Base-by-base conservation (phyloP, 1,140 invertebrate species). In the Melitaea cinxia region DNA sequence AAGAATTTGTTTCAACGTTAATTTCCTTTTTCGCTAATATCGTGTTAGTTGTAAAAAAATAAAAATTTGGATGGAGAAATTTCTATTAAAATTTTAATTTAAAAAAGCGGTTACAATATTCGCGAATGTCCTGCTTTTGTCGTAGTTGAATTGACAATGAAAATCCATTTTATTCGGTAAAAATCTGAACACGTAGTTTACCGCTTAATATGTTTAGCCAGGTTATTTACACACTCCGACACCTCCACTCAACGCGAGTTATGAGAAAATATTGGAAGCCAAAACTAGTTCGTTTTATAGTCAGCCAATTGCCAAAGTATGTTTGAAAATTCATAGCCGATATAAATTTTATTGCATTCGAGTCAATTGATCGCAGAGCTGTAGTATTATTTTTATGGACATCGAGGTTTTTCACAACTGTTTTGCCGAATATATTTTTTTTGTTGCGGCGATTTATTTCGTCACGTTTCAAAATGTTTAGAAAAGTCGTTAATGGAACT, bases 261-360 rank as follows among this genome's bases (percentile, higher is more conserved):
- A 47, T 47, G 19, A 50, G 47, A 60, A 60, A 60, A 63, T 60
- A 60, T 60, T 35, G 15, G 28, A 14, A 50, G 39, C 52, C 50
- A 60, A 66, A 66, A 60, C 57, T 54, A 53, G 42, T 57, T 60
- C 30, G 14, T 2, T 58, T 53, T 58, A 53, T 54, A 45, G 26
- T 28, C 37, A 54, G 28, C 39, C 56, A 66, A 60, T 66, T 26
- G 50, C 24, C 39, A 66, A 47, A 66, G 28, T 57, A 65, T 42
- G 54, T 66, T 63, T 60, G 52, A 55, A 60, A 60, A 66, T 65
- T 65, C 61, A 65, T 66, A 60, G 57, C 28, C 50, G 52, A 60
- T 66, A 66, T 66, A 66, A 66, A 66, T 66, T 66, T 66, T 66
- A 66, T 66, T 60, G 64, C 28, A 33, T 24, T 55, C n/a, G 47